Base-by-base conservation (phyloP, 2,113 vertebrate genomes). In the Clupea harengus region DNA sequence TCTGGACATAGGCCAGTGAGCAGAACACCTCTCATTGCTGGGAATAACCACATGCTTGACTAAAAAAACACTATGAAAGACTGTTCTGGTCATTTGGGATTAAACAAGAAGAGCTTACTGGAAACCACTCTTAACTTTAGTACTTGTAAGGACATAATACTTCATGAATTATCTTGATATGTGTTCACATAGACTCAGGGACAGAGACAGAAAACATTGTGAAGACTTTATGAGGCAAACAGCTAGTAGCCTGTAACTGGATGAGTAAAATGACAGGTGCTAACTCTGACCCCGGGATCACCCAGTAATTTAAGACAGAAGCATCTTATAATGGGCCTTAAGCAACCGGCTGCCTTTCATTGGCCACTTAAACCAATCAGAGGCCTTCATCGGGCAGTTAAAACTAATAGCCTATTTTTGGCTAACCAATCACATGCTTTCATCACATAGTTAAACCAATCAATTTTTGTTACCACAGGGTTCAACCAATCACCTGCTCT, bases 281-380 rank as follows among this genome's bases (percentile, higher is more conserved):
- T 15, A 44, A 78, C 32, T 3, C 13, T 32, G 72, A 78, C 72
- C 72, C 32, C 72, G 5, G 3, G 0, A 4, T 78, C 72, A 39
- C 28, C 28, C 72, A 78, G 72, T 78, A 32, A 78, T 32, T 78
- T 78, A 39, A 39, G 17, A 32, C 72, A 78, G 32, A 39, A 44
- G 32, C 20, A 32, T 78, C 25, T 15, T 32, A 11, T 78, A 78
- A 78, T 78, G 28, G 72, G 4, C 72, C 32, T 44, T 4, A 32
- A 15, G 72, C 72, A 78, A 78, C 72, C 15, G 28, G 28, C 2
- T 28, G 25, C 28, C 72, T 78, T 78, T 78, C 13, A 0, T 78
- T 15, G 32, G 28, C 72, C 72, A 78, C 72, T 78, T 78, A 78
- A 78, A 78, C 72, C 32, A 78, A 78, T 78, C 72, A 78, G 28